These are phyloP conservation scores for Anguilla megastoma DNA, from an alignment of 2,797 vertebrate genomes.

Conservation along the genomic window DNA sequence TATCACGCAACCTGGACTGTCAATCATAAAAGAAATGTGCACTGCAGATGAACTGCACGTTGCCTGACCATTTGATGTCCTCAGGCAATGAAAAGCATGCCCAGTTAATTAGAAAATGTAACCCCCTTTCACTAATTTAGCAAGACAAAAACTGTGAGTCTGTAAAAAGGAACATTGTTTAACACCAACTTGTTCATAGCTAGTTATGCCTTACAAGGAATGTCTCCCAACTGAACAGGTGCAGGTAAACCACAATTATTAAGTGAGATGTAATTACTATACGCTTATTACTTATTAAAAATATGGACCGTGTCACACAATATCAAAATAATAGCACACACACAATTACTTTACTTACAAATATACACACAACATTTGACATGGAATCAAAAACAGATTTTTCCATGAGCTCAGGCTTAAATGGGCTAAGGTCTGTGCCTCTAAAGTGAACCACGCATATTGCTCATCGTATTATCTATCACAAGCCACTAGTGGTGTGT, in stretches of 20 bases:
- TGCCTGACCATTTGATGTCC: too few species aligned
- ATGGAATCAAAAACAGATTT: not conserved
- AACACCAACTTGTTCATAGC: not conserved
- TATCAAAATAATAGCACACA: not conserved
- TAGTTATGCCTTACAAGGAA: not conserved
- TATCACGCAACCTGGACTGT: not conserved
- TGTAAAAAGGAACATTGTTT: not conserved
- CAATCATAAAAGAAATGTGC: too few species aligned
- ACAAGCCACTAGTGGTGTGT: not conserved
- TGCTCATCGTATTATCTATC: not conserved
- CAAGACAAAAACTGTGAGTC: not conserved
- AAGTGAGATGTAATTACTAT: slow-evolving; percentile 30
- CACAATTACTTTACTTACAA: not conserved
- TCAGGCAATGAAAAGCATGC: too few species aligned
- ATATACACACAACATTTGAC: not conserved
- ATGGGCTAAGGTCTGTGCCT: not conserved
- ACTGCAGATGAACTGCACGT: too few species aligned
- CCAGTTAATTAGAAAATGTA: too few species aligned
- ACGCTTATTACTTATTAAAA: slow-evolving; percentile 25
- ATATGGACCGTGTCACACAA: not conserved
- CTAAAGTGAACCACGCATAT: not conserved
- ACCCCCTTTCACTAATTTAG: not conserved
- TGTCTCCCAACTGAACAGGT: not conserved
- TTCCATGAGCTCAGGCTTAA: not conserved
- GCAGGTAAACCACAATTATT: not conserved